Evolutionary conservation across 1,140 invertebrate genomes (phyloP), one percentile per base, ranked within the genome.

Genomic region (Plodia interpunctella): DNA sequence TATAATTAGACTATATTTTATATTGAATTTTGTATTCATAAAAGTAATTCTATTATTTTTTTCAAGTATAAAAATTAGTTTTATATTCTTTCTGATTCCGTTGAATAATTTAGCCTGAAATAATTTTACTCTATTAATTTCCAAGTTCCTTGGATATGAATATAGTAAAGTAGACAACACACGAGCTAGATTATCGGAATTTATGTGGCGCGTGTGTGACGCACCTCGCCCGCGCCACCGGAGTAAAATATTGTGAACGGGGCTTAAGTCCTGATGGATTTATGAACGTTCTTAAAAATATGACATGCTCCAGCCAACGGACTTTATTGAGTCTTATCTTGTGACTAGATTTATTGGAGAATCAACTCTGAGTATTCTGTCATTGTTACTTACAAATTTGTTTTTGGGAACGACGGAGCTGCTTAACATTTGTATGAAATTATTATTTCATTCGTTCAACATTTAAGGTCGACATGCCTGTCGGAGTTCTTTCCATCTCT

Each of bases 191-290:
- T 88, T 88, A 88, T 83, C 73, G 74, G 75, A 87, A 88, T 88
- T 88, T 88, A 88, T 85, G 85, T 76, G 79, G 73, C 80, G 76
- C 68, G 80, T 84, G 75, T 85, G 80, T 84, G 82, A 88, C 85
- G 82, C 82, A 85, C 84, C 81, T 81, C 72, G 55, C 62, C 69
- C 60, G 65, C 66, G 70, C 59, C 68, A 66, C 62, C 70, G 59
- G 83, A 86, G 85, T 85, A 88, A 87, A 88, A 87, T 84, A 86
- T 83, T 84, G 80, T 87, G 78, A 77, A 70, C 74, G 79, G 74
- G 83, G 85, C 83, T 88, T 88, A 83, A 85, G 78, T 81, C 84
- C 83, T 88, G 86, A 88, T 86, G 78, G 83, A 88, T 88, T 88
- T 88, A 88, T 86, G 83, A 81, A 79, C 78, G 79, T 74, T 79